phyloP scores from a whole-genome alignment of 2,888 invertebrate genomes.

The Troides helena region DNA sequence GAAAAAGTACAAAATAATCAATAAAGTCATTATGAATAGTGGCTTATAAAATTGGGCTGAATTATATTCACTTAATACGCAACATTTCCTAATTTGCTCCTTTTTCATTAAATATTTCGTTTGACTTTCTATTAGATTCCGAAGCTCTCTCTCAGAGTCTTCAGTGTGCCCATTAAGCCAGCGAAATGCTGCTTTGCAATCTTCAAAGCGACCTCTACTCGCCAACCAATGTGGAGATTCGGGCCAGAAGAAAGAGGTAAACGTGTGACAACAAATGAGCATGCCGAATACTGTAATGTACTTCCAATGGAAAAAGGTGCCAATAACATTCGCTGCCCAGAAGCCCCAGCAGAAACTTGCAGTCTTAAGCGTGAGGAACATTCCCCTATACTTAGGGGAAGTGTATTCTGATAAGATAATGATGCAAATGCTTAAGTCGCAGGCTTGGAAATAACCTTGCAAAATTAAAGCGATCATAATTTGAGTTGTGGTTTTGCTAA shows the following conservation, averaged over 20 bases:
- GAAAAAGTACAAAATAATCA: slow-evolving; percentile 49
- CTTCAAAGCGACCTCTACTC: slow-evolving; percentile 49
- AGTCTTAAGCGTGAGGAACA: slow-evolving; percentile 52
- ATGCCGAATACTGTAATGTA: slow-evolving; percentile 45
- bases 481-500: slow-evolving; percentile 43
- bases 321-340: slow-evolving; percentile 53
- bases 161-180: slow-evolving; percentile 48
- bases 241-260: slow-evolving; percentile 42
- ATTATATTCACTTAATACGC: background rate
- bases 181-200: slow-evolving; percentile 38
- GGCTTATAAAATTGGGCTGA: slow-evolving; percentile 46
- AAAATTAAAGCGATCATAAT: slow-evolving; percentile 48
- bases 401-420: slow-evolving; percentile 51
- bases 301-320: slow-evolving; percentile 52
- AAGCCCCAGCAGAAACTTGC: slow-evolving; percentile 54
- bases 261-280: slow-evolving; percentile 37
- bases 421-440: slow-evolving; percentile 5
- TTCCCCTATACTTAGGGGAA: slow-evolving; percentile 49
- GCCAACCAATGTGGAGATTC: slow-evolving; percentile 57
- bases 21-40: slow-evolving; percentile 44
- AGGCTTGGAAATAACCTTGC: slow-evolving; percentile 37
- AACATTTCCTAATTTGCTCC: background rate
- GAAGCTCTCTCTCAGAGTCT: slow-evolving; percentile 45
- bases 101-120: background rate
- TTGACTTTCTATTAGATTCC: slow-evolving; percentile 38